Percentiles rank a stretch among this genome's conserved stretches.
Conservation (phyloP, 2,113 vertebrate species). For the Triplophysa siluroides region DNA sequence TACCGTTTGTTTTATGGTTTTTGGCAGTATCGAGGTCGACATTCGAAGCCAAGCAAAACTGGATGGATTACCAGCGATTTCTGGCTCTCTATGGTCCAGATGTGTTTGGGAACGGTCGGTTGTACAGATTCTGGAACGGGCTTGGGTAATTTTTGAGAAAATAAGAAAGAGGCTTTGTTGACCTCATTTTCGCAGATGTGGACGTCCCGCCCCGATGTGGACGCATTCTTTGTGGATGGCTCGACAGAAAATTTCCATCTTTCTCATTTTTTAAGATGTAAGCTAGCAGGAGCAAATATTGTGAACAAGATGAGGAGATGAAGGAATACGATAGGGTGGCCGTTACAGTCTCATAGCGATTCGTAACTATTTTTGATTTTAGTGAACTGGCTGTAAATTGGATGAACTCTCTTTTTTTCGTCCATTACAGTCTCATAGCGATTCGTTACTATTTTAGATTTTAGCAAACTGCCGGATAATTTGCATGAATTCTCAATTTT, state of each 20-base stretch:
- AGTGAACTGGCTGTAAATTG: no score
- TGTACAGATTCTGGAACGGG: background rate
- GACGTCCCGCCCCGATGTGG: background rate
- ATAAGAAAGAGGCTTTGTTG: conserved; percentile 14
- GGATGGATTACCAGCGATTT: conserved; percentile 15
- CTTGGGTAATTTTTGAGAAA: conserved; percentile 17
- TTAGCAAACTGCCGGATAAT: no score
- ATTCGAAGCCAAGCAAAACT: conserved; percentile 21
- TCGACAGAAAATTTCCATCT: background rate
- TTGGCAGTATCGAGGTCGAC: conserved; percentile 6
- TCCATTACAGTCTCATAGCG: no score
- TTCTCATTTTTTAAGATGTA: background rate
- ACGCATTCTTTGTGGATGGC: background rate
- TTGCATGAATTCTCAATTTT: no score
- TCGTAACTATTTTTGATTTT: no score
- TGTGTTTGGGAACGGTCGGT: conserved; percentile 17
- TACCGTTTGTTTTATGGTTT: conserved; percentile 28
- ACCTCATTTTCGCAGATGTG: conserved; percentile 17
- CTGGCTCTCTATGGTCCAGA: conserved; percentile 11
- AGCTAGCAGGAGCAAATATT: background rate
- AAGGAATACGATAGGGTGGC: no score
- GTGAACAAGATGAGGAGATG: background rate
- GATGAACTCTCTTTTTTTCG: no score
- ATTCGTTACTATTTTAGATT: no score
- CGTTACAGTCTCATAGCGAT: no score